phyloP scores from a whole-genome alignment of 2,888 invertebrate genomes.

The Prionchulus punctatus region DNA sequence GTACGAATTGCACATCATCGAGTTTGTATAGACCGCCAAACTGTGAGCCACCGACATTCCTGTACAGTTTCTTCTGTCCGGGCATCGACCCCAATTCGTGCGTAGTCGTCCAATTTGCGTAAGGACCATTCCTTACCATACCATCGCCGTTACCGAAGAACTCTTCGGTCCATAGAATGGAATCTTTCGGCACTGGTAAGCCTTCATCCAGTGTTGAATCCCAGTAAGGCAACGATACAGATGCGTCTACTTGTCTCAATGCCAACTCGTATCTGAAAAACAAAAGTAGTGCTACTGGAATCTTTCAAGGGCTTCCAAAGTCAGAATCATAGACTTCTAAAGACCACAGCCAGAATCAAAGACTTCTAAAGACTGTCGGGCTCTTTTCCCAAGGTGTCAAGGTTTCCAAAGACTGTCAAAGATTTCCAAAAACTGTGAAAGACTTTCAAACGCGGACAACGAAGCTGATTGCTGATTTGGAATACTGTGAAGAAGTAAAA shows the following conservation, averaged over 20 bases:
- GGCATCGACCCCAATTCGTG: constrained; percentile 14
- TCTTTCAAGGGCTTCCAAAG: too few relatives aligned
- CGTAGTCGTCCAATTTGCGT: constrained; percentile 26
- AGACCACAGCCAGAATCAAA: too few relatives aligned
- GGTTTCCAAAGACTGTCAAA: too few relatives aligned
- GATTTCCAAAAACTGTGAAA: too few relatives aligned
- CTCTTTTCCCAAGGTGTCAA: too few relatives aligned
- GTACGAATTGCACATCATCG: constrained; percentile 5
- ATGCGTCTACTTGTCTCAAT: constrained; percentile 17
- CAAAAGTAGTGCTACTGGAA: too few relatives aligned
- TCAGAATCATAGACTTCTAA: too few relatives aligned
- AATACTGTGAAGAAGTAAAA: too few relatives aligned
- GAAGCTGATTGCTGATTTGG: too few relatives aligned
- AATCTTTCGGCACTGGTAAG: constrained; percentile 28
- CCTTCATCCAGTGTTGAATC: constrained; percentile 31
- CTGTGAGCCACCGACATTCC: constrained; percentile 8
- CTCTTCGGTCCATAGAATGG: constrained; percentile 30
- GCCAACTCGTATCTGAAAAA: constrained; percentile 8
- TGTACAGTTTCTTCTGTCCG: constrained; percentile 1
- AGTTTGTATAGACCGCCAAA: constrained; percentile 11
- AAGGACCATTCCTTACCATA: constrained; percentile 27
- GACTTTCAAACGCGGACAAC: too few relatives aligned
- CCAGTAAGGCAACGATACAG: constrained; percentile 33
- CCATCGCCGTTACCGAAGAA: constrained; percentile 30
- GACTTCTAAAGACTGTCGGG: too few relatives aligned